Base-by-base conservation (phyloP, 2,113 vertebrate genomes). In the Gobio gobio region DNA sequence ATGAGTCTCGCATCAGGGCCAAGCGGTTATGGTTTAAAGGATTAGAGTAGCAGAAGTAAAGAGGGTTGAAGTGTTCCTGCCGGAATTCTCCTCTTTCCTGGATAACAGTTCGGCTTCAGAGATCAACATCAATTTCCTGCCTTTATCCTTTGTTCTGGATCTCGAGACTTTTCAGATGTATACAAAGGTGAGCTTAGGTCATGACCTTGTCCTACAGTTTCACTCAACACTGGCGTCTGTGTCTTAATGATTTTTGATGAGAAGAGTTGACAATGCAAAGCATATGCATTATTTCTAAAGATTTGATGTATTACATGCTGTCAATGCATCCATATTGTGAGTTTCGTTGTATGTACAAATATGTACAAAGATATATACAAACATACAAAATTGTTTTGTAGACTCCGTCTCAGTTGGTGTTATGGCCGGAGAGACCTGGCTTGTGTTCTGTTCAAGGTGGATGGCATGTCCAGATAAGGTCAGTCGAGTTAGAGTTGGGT, bases 41-140 rank as follows among this genome's bases (percentile, higher is more conserved):
- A 85, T 85, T 85, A 78, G 49, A 78, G 64, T 70, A 79, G 49
- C 47, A 58, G 29, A 79, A 78, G 66, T 80, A 63, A 74, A 82
- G 45, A 74, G 20, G 56, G 12, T 82, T 74, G 70, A 61, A 82
- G 45, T 74, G 56, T 80, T 81, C 9, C 56, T 82, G 20, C 70
- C 72, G 78, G 78, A 82, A 61, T 64, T 59, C 59, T 80, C 24
- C 54, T 81, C 8, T 80, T 29, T 61, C 45, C 24, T 61, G 58
- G 68, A 74, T 78, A 78, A 68, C 24, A 59, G 70, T 51, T 24
- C 33, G 73, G 68, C 84, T 70, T 61, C 56, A 72, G 56, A 24
- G 76, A 24, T 29, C 56, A 64, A 74, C 68, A 26, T 10, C 26
- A 36, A 5, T 75, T 86, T 75, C 84, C 80, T 33, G 49, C 22